These are phyloP conservation scores for Prietella phreatophila DNA, from an alignment of 2,113 vertebrate species.

Conservation along the genomic window DNA sequence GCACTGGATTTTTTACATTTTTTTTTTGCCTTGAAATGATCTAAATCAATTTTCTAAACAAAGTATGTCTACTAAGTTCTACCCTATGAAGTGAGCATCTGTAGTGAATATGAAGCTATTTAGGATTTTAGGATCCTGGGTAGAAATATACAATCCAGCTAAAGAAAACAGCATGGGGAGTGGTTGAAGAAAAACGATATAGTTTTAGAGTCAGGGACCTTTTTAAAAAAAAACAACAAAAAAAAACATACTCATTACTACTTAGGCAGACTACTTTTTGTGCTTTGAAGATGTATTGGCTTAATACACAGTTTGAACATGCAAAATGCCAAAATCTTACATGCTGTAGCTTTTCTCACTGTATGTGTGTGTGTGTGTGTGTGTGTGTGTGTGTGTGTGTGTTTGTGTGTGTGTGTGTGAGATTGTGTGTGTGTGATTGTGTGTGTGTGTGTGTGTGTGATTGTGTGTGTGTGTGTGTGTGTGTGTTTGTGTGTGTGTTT, in stretches of 20 bases:
- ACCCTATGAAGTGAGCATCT: neutral
- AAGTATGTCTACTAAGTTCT: neutral
- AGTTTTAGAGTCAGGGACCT: neutral
- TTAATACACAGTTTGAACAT: neutral
- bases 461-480: constrained; percentile 38
- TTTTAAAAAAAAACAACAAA: neutral
- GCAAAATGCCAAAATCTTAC: too few species aligned
- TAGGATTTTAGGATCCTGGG: neutral
- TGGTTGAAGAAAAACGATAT: neutral
- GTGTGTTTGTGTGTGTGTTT: too few species aligned
- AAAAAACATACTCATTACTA: neutral
- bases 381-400: constrained; percentile 38
- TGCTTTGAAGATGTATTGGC: neutral
- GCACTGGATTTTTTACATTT: too few species aligned
- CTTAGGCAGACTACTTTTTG: neutral
- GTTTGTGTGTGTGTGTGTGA: constrained; percentile 36
- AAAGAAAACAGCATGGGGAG: neutral
- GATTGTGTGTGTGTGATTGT: constrained; percentile 30
- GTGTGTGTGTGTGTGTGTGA: constrained; percentile 36
- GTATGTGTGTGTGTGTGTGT: constrained; percentile 29
- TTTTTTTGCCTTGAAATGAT: neutral
- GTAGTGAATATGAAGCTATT: neutral
- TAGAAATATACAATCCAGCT: neutral
- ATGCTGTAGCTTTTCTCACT: too few species aligned
- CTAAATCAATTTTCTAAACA: neutral